Evolutionary conservation across 2,888 invertebrate genomes (phyloP).

Genomic region (Pyralis farinalis): DNA sequence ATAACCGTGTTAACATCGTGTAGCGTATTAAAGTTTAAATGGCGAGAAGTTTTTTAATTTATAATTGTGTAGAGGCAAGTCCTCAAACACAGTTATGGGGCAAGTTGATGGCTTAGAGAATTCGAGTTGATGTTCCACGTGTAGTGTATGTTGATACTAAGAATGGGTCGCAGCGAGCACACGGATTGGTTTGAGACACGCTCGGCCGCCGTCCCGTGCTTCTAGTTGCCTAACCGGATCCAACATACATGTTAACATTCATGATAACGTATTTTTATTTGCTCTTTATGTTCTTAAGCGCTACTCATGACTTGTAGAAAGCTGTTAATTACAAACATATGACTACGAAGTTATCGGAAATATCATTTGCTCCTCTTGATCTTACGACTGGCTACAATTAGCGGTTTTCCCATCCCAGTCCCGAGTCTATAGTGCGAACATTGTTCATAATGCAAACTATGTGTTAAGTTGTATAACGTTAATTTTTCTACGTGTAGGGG

Average conservation of each 20-base stretch:
- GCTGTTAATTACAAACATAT: conserved; percentile 31
- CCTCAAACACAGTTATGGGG: conserved; percentile 33
- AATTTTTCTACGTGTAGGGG: conserved; percentile 85
- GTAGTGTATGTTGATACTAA: conserved; percentile 51
- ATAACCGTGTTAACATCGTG: conserved; percentile 39
- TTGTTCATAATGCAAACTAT: conserved; percentile 36
- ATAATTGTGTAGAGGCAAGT: background rate
- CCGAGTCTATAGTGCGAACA: conserved; percentile 26
- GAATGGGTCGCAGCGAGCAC: conserved; percentile 57
- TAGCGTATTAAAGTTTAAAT: no score
- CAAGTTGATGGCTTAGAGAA: conserved; percentile 34
- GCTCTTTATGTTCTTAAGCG: conserved; percentile 56
- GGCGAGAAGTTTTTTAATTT: background rate
- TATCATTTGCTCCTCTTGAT: conserved; percentile 21
- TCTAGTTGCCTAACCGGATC: conserved; percentile 75
- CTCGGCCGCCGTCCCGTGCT: conserved; percentile 69
- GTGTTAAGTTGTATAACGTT: conserved; percentile 73
- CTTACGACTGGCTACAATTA: conserved; percentile 10
- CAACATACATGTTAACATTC: conserved; percentile 44
- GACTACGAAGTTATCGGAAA: conserved; percentile 22
- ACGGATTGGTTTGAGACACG: conserved; percentile 53
- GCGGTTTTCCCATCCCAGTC: conserved; percentile 18
- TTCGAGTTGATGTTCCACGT: conserved; percentile 50
- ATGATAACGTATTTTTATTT: conserved; percentile 52
- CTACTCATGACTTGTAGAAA: conserved; percentile 52